Evolutionary conservation across 2,113 vertebrate species (phyloP).

Genomic region (Petromus typicus): DNA sequence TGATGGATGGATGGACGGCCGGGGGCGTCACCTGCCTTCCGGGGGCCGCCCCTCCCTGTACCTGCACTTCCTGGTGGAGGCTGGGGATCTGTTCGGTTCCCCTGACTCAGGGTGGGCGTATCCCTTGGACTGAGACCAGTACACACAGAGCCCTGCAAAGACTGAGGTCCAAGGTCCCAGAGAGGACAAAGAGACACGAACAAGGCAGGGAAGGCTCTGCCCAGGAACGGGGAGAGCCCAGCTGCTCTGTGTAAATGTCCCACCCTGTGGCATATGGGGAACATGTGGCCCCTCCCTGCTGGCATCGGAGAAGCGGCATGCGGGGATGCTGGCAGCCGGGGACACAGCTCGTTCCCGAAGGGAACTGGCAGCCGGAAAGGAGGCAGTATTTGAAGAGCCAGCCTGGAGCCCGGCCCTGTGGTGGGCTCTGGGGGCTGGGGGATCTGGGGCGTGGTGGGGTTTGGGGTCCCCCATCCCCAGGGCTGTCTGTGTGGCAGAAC

Average conservation of each 20-base stretch:
- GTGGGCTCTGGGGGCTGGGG: accelerated
- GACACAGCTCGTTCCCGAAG: slow-evolving; percentile 70
- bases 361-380: slow-evolving; percentile 41
- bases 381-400: not conserved
- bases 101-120: not conserved
- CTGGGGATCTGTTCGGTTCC: too few relatives aligned
- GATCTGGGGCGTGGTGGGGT: not conserved
- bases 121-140: not conserved
- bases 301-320: slow-evolving; percentile 1
- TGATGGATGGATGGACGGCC: not conserved
- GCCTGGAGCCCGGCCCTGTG: not conserved
- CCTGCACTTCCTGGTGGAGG: not conserved
- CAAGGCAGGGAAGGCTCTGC: not conserved
- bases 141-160: not conserved
- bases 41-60: not conserved
- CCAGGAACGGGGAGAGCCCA: not conserved
- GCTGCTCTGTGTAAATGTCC: slow-evolving; percentile 18
- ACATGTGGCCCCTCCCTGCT: slow-evolving; percentile 62
- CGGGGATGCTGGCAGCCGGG: slow-evolving; percentile 61
- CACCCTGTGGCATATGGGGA: slow-evolving; percentile 70
- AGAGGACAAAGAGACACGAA: not conserved
- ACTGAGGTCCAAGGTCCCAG: not conserved
- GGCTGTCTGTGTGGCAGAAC: too few relatives aligned
- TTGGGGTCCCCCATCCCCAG: not conserved
- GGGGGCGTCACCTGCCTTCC: too few relatives aligned